Evolutionary conservation across 2,113 vertebrate genomes (phyloP), one percentile per base, ranked within the genome.

Genomic region (Osmerus mordax): DNA sequence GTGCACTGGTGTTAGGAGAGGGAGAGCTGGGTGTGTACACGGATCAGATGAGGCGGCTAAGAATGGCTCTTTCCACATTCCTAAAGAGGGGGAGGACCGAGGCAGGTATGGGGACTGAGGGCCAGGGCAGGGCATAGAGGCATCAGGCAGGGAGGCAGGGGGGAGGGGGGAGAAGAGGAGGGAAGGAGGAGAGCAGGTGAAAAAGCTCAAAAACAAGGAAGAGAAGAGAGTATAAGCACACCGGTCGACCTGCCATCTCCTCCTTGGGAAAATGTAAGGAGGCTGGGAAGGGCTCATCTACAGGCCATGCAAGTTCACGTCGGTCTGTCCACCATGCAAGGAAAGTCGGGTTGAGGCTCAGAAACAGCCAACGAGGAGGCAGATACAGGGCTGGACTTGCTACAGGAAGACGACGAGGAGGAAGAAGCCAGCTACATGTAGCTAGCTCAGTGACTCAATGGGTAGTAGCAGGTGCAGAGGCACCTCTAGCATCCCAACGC

Each of bases 51-150:
- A 70, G 74, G 4, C 52, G 61, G 15, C 64, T 70, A 28, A 70
- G 15, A 13, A 18, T 11, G 16, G 53, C 15, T 18, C 3, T 56
- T 4, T 92, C 9, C 92, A 94, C 91, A 93, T 90, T 92, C 92
- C 92, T 77, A 91, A 62, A 59, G 18, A 21, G n/a, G 65, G 66
- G 47, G 58, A 74, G 36, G 51, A 56, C 12, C 58, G 65, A 87
- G 93, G 91, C 81, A 89, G 91, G 91, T 25, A 29, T 28, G 61
- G 58, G 8, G 16, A 70, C 54, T 21, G 62, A 70, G 53, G 9
- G 47, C 28, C n/a, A 47, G 51, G 61, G 25, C 59, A 63, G 60
- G 58, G 36, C 8, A 63, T 15, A 54, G 23, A 28, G 36, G 4
- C 32, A 41, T 25, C 25, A 36, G 29, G 13, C 12, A 68, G 69